phyloP scores from a whole-genome alignment of 2,888 invertebrate genomes.

The Papilio elwesi region DNA sequence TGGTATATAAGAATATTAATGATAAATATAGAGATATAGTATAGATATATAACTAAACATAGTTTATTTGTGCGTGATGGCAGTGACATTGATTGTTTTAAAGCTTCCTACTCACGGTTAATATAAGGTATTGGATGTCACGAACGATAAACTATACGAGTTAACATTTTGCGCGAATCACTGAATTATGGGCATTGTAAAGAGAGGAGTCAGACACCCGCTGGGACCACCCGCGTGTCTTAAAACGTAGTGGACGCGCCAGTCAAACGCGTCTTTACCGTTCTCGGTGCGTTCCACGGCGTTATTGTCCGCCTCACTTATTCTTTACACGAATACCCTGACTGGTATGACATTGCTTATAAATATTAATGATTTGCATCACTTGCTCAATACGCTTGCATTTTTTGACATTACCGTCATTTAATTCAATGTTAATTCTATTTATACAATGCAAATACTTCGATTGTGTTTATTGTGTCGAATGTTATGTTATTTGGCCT shows the following conservation, averaged over 20 bases:
- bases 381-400: constrained; percentile 8
- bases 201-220: constrained; percentile 67
- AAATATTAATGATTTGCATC: constrained; percentile 34
- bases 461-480: constrained; percentile 5
- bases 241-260: constrained; percentile 52
- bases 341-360: constrained; percentile 26
- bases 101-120: constrained; percentile 64
- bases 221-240: constrained; percentile 78
- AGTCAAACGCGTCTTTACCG: constrained; percentile 44
- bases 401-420: constrained; percentile 13
- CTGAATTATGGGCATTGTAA: constrained; percentile 78
- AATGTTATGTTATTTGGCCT: not conserved
- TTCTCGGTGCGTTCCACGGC: constrained; percentile 48
- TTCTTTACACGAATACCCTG: constrained; percentile 44
- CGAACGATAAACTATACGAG: constrained; percentile 68
- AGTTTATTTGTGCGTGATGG: constrained; percentile 13
- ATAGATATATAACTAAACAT: not conserved
- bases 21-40: too few relatives aligned
- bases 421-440: constrained; percentile 33
- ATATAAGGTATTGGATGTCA: constrained; percentile 65
- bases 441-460: constrained; percentile 3
- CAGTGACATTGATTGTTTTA: constrained; percentile 60
- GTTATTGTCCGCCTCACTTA: constrained; percentile 49
- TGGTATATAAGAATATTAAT: too few relatives aligned
- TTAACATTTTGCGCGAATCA: constrained; percentile 76